These are phyloP conservation scores for Chionis minor DNA, from an alignment of 2,113 vertebrate genomes.

Conservation along the genomic window DNA sequence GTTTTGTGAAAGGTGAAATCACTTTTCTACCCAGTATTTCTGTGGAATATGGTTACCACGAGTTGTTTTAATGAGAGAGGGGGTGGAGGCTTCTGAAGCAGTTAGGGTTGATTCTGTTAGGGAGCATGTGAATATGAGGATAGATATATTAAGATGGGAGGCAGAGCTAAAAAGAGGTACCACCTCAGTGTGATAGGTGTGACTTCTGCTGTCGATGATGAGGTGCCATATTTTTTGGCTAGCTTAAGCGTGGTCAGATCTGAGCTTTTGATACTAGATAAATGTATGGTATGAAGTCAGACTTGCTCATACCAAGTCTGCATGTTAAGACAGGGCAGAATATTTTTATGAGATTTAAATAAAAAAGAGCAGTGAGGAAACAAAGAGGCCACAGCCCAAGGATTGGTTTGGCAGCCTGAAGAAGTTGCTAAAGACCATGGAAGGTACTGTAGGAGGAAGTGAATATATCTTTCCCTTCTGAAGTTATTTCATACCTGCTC, in stretches of 20 bases:
- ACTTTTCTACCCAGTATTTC: not conserved
- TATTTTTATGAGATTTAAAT: not conserved
- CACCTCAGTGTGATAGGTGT: not conserved
- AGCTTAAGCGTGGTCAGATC: not conserved
- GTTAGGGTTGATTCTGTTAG: not conserved
- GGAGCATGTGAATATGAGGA: not conserved
- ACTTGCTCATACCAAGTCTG: not conserved
- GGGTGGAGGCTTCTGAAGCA: not conserved
- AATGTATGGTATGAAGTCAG: not conserved
- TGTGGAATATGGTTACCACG: not conserved
- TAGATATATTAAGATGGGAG: not conserved
- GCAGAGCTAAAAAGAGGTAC: not conserved
- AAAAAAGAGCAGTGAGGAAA: not conserved
- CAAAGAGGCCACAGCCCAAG: not conserved
- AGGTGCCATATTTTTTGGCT: not conserved
- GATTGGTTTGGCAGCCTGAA: not conserved
- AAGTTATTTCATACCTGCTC: not conserved
- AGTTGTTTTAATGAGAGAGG: not conserved
- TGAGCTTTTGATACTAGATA: not conserved
- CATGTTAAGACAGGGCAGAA: not conserved
- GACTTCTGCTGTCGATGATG: not conserved
- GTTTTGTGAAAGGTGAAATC: not conserved
- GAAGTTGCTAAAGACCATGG: not conserved
- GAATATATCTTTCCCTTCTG: not conserved
- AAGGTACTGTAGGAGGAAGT: not conserved